Percentiles rank a stretch among this genome's conserved stretches.
Evolutionary conservation across 2,888 invertebrate species (phyloP).

Genomic region (Caenorhabditis sp.): DNA sequence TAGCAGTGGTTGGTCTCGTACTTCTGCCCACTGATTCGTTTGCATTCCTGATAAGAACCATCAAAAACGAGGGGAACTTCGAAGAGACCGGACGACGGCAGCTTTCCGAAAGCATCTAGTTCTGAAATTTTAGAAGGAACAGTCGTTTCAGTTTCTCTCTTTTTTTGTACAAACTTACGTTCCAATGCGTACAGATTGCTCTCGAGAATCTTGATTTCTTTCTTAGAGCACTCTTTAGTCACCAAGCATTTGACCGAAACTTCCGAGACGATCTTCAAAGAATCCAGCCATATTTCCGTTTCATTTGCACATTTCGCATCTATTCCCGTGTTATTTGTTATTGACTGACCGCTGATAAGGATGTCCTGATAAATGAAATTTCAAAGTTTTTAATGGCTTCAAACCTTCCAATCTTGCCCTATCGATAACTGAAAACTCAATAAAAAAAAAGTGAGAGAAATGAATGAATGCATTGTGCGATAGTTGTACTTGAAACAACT

Average conservation of each 20-base stretch:
- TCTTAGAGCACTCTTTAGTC: slow-evolving; percentile 17
- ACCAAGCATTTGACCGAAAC: slow-evolving; percentile 29
- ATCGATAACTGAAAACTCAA: background rate
- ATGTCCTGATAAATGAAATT: background rate
- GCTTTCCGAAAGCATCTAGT: slow-evolving; percentile 53
- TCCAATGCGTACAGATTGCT: slow-evolving; percentile 34
- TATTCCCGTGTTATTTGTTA: slow-evolving; percentile 26
- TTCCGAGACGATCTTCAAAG: slow-evolving; percentile 8
- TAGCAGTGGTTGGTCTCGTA: slow-evolving; percentile 61
- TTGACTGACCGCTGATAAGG: background rate
- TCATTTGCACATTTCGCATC: slow-evolving; percentile 39
- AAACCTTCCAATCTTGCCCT: background rate
- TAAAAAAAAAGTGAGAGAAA: too few relatives aligned
- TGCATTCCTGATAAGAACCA: slow-evolving; percentile 59
- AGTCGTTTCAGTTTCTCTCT: background rate
- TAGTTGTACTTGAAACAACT: background rate
- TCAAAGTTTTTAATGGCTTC: background rate
- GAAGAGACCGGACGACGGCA: slow-evolving; percentile 26
- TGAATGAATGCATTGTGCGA: background rate
- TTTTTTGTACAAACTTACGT: too few relatives aligned
- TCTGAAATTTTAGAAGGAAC: background rate
- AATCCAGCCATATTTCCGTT: slow-evolving; percentile 37
- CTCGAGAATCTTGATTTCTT: slow-evolving; percentile 17
- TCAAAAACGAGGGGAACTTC: slow-evolving; percentile 34
- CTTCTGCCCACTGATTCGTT: slow-evolving; percentile 33